Base-by-base conservation (phyloP, 2,797 vertebrate species). In the Sebastes minor region DNA sequence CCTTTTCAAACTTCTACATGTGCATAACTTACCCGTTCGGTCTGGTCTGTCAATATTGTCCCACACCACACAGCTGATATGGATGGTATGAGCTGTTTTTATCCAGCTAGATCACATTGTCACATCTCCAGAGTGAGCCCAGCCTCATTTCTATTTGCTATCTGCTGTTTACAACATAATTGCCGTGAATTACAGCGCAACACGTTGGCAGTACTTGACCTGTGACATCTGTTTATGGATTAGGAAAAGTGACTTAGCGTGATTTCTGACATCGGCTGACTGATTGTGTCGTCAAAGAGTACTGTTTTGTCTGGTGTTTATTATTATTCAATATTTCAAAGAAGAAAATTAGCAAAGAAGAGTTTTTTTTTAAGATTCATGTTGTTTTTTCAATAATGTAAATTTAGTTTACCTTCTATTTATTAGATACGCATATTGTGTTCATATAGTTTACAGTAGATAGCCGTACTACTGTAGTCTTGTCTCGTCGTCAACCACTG, bases 81-180 rank as follows among this genome's bases (percentile, higher is more conserved):
- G 13, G 27, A 20, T 38, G 5, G 10, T 11, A 10, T 16, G 14
- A 55, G 12, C 4, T 23, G 2, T 22, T 60, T 33, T 23, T 53
- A 70, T 33, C 2, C 2, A 28, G 14, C 25, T 1, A 28, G 13
- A 59, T 63, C 28, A 25, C n/a, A 23, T 20, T 53, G 3, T 25
- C 32, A 22, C 27, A 11, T 74, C 12, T 55, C 66, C 20, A 8
- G 49, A 73, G 3, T 25, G 30, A 80, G 33, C 23, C 13, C 71
- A 38, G 67, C 46, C 46, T 66, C 11, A 8, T 73, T 81, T 23
- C 53, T 57, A 30, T 85, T 78, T 53, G 52, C 20, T 82, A 84
- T 88, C 77, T 42, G 42, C 60, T 35, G n/a, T 95, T 94, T 95
- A 95, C 84, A 74, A 73, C 88, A 49, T 94, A 78, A 93, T 91